Base-by-base conservation (phyloP, 2,113 vertebrate species). In the Corythornis madagascariensis region DNA sequence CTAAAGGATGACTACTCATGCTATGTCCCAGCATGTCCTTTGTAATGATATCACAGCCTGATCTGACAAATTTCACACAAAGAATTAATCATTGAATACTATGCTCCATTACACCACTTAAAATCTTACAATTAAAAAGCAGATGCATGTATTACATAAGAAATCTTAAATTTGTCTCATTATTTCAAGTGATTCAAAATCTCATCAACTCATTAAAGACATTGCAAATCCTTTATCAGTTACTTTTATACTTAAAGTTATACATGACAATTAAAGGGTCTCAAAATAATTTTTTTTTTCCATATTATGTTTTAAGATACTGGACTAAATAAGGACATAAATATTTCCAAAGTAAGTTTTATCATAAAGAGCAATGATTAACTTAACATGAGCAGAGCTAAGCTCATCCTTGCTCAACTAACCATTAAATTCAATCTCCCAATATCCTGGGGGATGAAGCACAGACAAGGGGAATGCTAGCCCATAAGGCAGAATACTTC, bases 361-460 rank as follows among this genome's bases (percentile, higher is more conserved):
- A 88, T 88, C 53, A 65, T 48, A 78, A 66, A 92, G 38, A 94
- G 50, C 45, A 76, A 28, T 90, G 33, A 90, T 89, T 75, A 91
- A 72, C 15, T 74, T 88, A 86, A 78, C 61, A 65, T 45, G 42
- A 86, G 25, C 1, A 2, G 45, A 82, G 63, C 79, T 88, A 87
- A 92, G 74, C 70, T 89, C 86, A 86, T 88, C 64, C 70, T 93
- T 87, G 90, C 66, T 90, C 67, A 94, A 65, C 63, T 96, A 95
- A 84, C 73, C 84, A 86, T 94, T 93, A 96, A 94, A 95, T 93
- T 96, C 74, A 90, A 76, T 89, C 82, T 95, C 64, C 31, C 67
- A 35, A 3, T 73, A 33, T 43, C 83, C 29, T 35, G 75, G 33
- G 60, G 29, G 48, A 70, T 64, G 83, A 79, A 80, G 35, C 9